phyloP scores from a whole-genome alignment of 2,797 vertebrate species.

The Astyanax mexicanus region DNA sequence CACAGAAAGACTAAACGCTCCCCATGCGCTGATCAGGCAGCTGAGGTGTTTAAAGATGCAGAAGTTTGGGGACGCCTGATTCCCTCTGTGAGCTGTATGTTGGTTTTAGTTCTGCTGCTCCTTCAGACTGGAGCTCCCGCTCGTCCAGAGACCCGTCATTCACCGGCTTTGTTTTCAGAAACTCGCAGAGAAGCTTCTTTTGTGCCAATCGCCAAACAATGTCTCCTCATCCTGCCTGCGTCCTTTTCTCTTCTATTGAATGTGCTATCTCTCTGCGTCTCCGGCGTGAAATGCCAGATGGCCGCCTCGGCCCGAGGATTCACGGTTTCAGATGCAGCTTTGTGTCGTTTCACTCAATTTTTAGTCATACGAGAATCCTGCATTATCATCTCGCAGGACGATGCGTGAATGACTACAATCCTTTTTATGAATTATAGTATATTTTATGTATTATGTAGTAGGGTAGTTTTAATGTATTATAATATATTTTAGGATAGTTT shows the following conservation, averaged over 20 bases:
- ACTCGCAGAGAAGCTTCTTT: constrained; percentile 49
- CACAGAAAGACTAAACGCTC: background rate
- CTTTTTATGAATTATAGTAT: too few relatives aligned
- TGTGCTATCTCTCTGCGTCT: constrained; percentile 46
- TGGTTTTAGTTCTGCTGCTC: constrained; percentile 8
- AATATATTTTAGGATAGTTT: too few relatives aligned
- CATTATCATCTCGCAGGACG: constrained; percentile 9
- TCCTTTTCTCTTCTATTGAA: constrained; percentile 47
- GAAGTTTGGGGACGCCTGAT: background rate
- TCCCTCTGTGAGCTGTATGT: background rate
- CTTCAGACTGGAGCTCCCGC: constrained; percentile 22
- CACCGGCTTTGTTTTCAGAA: constrained; percentile 51
- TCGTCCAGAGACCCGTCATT: constrained; percentile 52
- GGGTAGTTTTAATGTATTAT: too few relatives aligned
- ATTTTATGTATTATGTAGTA: too few relatives aligned
- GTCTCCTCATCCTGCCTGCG: constrained; percentile 45
- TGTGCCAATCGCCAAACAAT: constrained; percentile 53
- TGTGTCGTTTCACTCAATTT: constrained; percentile 31
- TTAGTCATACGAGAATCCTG: constrained; percentile 38
- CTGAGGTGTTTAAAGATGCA: background rate
- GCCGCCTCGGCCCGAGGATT: constrained; percentile 48
- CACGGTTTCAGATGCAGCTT: constrained; percentile 45
- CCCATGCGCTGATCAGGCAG: background rate
- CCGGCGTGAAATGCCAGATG: constrained; percentile 59
- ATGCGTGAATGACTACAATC: constrained; percentile 8